Conservation (phyloP, 1,140 invertebrate species). For the Eumaeus atala region DNA sequence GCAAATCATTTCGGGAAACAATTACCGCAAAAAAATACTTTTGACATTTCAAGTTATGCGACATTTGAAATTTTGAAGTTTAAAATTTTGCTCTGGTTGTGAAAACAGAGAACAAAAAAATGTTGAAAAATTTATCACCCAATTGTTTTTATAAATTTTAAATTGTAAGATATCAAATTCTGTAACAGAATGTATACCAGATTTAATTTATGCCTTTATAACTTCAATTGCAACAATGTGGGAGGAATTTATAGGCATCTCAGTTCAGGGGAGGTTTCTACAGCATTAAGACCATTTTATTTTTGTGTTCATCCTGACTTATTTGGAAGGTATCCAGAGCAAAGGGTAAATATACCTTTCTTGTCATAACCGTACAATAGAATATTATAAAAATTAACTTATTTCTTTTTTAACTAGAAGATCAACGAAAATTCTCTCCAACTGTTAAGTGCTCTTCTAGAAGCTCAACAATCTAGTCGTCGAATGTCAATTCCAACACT, state of each 20-base stretch:
- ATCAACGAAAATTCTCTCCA: conserved; percentile 95
- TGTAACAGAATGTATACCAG: no score
- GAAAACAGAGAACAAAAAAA: no score
- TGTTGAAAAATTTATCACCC: no score
- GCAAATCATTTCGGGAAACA: no score
- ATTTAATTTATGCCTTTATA: not conserved
- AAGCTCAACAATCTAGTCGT: conserved; percentile 80
- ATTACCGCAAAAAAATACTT: no score
- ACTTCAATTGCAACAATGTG: conserved; percentile 37
- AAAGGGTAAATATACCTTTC: conserved; percentile 79
- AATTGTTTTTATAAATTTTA: no score
- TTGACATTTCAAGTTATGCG: no score
- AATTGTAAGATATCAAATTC: no score
- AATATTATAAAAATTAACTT: conserved; percentile 13
- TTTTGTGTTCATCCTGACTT: conserved; percentile 96
- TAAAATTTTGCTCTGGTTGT: no score
- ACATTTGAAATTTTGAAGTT: no score
- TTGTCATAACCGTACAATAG: not conserved
- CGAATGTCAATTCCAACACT: conserved; percentile 76
- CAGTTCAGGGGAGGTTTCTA: conserved; percentile 83
- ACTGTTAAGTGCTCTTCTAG: conserved; percentile 87
- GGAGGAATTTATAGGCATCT: conserved; percentile 47
- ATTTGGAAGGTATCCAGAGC: conserved; percentile 92
- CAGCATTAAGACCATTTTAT: conserved; percentile 93
- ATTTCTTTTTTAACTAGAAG: conserved; percentile 71